Percentiles rank a stretch among this genome's conserved stretches.
phyloP scores from a whole-genome alignment of 2,797 vertebrate genomes.

The Cryptoblepharus egeriae region DNA sequence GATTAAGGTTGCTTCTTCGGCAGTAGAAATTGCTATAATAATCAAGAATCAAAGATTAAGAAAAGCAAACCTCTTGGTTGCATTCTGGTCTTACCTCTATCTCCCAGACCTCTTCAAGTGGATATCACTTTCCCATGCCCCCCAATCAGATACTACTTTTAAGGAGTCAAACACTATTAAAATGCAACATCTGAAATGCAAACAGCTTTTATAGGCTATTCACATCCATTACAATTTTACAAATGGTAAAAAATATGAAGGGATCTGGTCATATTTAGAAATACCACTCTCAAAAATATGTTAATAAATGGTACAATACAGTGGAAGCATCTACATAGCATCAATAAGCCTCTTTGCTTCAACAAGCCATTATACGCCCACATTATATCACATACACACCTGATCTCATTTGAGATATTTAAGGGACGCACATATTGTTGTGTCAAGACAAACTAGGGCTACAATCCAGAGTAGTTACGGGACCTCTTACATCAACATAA shows the following conservation, averaged over 20 bases:
- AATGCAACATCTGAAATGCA: neutral
- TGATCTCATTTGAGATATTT: neutral
- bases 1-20: neutral
- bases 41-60: neutral
- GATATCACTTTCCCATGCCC: no score
- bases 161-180: neutral
- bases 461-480: no score
- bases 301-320: neutral
- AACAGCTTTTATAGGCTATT: neutral
- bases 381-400: neutral
- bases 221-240: neutral
- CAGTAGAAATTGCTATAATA: neutral
- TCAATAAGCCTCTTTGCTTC: neutral
- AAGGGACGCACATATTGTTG: neutral
- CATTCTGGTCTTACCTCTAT: neutral
- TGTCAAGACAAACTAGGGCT: no score
- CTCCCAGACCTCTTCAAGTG: neutral
- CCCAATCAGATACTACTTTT: neutral
- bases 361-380: neutral
- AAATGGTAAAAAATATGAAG: neutral
- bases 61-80: no score
- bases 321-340: neutral
- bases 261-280: neutral
- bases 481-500: no score
- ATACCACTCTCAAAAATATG: neutral